phyloP scores from a whole-genome alignment of 2,113 vertebrate species.

The Cettia cetti region DNA sequence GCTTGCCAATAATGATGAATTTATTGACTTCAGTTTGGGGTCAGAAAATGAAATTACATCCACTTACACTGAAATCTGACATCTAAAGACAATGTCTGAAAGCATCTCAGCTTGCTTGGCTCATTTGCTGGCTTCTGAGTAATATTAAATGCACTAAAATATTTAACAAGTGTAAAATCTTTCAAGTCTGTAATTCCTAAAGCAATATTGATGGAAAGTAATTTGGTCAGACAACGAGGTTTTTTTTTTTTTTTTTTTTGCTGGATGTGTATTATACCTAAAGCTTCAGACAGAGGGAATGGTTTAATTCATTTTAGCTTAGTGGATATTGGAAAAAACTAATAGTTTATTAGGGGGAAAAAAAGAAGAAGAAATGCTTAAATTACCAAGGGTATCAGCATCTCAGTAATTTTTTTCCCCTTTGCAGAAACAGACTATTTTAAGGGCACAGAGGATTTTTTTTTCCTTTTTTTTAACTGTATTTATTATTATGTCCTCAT shows the following conservation, averaged over 20 bases:
- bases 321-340: neutral
- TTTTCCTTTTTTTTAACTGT: neutral
- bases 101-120: neutral
- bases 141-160: conserved; percentile 55
- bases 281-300: neutral
- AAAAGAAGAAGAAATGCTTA: neutral
- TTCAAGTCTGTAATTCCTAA: conserved; percentile 40
- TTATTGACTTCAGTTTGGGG: conserved; percentile 17
- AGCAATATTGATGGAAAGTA: conserved; percentile 43
- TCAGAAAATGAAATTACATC: conserved; percentile 30
- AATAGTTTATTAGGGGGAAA: neutral
- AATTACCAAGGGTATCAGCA: neutral
- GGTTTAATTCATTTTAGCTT: conserved; percentile 13
- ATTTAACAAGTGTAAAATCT: conserved; percentile 59
- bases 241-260: neutral
- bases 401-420: neutral
- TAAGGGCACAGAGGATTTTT: neutral
- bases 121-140: neutral
- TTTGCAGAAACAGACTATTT: neutral
- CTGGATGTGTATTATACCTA: neutral
- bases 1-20: neutral
- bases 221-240: neutral
- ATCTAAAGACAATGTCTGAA: neutral
- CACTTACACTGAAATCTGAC: neutral
- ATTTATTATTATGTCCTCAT: neutral